Base-by-base conservation (phyloP, 92 coral and sea anemone genomes). In the Desmophyllum pertusum region DNA sequence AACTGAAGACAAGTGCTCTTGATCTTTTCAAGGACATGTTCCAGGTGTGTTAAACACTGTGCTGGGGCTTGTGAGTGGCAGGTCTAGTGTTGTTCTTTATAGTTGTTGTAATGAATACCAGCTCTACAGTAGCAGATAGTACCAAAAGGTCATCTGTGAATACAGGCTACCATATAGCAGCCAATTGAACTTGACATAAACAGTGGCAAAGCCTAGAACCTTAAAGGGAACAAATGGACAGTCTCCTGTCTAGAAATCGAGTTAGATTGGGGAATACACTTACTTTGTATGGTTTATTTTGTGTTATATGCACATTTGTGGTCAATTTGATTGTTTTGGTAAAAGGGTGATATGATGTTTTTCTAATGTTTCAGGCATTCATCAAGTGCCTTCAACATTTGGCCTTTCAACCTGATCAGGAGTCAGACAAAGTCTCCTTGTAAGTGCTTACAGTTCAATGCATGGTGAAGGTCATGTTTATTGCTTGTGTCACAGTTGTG, bases 1-100 rank as follows among this genome's bases (percentile, higher is more conserved):
- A 86, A 23, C 88, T 94, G 70, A 87, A 88, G 84, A 57, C 90
- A 75, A 93, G 79, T 72, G 98, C 93, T 50, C 90, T 92, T 61
- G 94, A 93, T 61, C 84, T 95, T 65, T 97, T 97, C 50, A 87
- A 87, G 75, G 98, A 97, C 76, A 94, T 97, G 99, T 89, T 97
- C 37, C 92, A 95, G 98, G 99, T 97, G 51, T 62, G 85, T 62
- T 62, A 30, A 3, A 50, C 5, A 37, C 29, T 65, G 33, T 4
- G 18, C 29, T 33, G 45, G 25, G 71, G 6, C 14, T 17, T 39
- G 30, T 37, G 31, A 40, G 53, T 23, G 63, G 6, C 63, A 55
- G 29, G n/a, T 53, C 19, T 0, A 48, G 3, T 48, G 53, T 48
- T n/a, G n/a, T n/a, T n/a, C n/a, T n/a, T n/a, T n/a, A n/a, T n/a